Percentiles rank a stretch among this genome's conserved stretches.
These are phyloP conservation scores for pig (Sus scrofa) DNA, from an alignment of 2,113 vertebrate species.

Conservation along the genomic window T2T-Sscrofa CM000812.6:2371501-2372000, in stretches of 20 bases:
- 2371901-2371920: fast-evolving
- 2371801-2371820: fast-evolving
- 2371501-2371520: neutral
- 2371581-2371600: neutral
- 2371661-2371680: neutral
- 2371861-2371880: too few species aligned
- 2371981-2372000: neutral
- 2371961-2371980: neutral
- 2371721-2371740: neutral
- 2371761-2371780: neutral
- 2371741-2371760: neutral
- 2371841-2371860: fast-evolving
- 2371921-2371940: neutral
- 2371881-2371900: too few species aligned
- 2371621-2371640: neutral
- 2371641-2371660: neutral
- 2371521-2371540: neutral
- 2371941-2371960: neutral
- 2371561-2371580: neutral
- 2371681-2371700: neutral
- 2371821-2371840: fast-evolving
- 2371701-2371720: neutral
- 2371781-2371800: neutral
- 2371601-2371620: fast-evolving
- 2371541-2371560: fast-evolving